Percentiles rank a stretch among this genome's conserved stretches.
phyloP scores from a whole-genome alignment of 1,140 invertebrate genomes.

The Penaeus chinensis region DNA sequence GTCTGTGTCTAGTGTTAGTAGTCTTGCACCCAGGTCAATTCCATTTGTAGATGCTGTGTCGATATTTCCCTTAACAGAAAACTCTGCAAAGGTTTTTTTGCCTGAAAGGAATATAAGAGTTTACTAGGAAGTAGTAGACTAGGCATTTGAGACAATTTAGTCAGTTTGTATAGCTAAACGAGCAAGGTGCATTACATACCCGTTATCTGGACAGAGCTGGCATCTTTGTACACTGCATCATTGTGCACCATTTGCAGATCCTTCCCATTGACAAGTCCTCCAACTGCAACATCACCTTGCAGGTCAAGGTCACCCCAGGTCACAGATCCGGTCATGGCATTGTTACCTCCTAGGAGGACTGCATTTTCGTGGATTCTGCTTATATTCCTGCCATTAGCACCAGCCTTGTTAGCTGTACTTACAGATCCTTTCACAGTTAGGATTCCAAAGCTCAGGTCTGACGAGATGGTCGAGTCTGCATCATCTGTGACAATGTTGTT shows the following conservation, averaged over 20 bases:
- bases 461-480: background rate
- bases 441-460: background rate
- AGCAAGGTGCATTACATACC: too few relatives aligned
- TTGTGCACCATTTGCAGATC: conserved; percentile 13
- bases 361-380: conserved; percentile 30
- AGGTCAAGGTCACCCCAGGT: conserved; percentile 7
- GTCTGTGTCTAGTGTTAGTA: background rate
- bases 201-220: too few relatives aligned
- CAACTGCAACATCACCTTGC: conserved; percentile 11
- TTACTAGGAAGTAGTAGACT: too few relatives aligned
- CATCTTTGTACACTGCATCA: background rate
- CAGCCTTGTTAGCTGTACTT: background rate
- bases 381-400: conserved; percentile 14
- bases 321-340: background rate
- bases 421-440: conserved; percentile 7
- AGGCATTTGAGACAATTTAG: too few relatives aligned
- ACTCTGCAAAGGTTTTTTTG: background rate
- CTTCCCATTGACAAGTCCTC: background rate
- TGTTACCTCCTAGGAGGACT: background rate
- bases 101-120: background rate
- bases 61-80: background rate
- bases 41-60: background rate
- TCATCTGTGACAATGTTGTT: background rate
- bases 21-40: background rate
- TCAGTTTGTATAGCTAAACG: too few relatives aligned